A percentile compares a stretch with the other conserved stretches of the same genome.
Evolutionary conservation across 1,140 invertebrate species (phyloP).

Genomic region (Tetramorium simillimum): DNA sequence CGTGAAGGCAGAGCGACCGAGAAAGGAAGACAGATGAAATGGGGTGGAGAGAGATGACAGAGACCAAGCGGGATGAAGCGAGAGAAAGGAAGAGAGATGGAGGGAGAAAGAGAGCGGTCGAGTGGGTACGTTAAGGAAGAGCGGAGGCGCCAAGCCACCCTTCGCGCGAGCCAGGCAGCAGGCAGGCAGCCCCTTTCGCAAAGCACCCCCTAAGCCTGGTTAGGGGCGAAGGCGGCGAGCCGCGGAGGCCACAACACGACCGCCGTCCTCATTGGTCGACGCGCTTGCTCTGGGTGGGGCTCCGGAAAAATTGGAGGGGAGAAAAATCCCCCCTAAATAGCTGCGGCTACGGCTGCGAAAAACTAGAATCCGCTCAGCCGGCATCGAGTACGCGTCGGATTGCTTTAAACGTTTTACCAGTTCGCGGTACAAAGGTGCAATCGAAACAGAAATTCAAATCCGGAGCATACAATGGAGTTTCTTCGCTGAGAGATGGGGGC

Average conservation of each 20-base stretch:
- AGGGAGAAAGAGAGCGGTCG: constrained; percentile 38
- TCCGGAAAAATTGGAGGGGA: constrained; percentile 84
- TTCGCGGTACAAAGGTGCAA: background rate
- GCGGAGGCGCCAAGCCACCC: constrained; percentile 67
- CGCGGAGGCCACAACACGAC: constrained; percentile 85
- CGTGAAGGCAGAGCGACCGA: constrained; percentile 5
- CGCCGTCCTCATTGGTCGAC: constrained; percentile 85
- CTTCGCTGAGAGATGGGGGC: background rate
- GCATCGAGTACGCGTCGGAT: constrained; percentile 82
- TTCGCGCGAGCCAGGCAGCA: constrained; percentile 66
- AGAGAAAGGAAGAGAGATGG: background rate
- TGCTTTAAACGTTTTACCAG: background rate
- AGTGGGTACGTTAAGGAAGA: constrained; percentile 63
- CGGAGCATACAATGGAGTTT: background rate
- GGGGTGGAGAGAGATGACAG: background rate
- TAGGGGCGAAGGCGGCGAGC: constrained; percentile 84
- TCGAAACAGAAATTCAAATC: constrained; percentile 17
- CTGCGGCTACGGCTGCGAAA: constrained; percentile 82
- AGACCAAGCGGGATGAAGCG: background rate
- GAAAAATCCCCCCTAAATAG: constrained; percentile 85
- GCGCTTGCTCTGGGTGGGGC: constrained; percentile 83
- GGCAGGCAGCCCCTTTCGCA: constrained; percentile 74
- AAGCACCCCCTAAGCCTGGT: constrained; percentile 80
- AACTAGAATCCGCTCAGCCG: constrained; percentile 85
- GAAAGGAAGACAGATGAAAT: constrained; percentile 24